phyloP scores from a whole-genome alignment of 2,113 vertebrate species.

The Forbesichthys papilliferus region DNA sequence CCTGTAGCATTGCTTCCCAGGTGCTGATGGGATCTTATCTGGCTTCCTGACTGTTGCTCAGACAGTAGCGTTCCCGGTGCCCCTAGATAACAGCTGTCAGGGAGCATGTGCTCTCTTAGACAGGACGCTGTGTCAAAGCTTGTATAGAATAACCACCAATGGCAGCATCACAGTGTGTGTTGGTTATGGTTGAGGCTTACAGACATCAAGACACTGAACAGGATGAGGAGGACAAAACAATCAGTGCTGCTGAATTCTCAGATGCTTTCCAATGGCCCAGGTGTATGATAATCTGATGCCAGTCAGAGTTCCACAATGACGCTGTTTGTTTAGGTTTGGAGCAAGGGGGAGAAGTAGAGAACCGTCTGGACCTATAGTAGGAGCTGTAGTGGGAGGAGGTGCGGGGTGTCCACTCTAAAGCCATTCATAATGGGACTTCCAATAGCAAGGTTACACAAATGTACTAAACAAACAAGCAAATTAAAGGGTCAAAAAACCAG shows the following conservation, averaged over 20 bases:
- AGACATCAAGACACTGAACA: slow-evolving; percentile 1
- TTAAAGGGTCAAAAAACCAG: no score
- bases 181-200: slow-evolving; percentile 7
- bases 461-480: no score
- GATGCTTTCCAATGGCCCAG: neutral
- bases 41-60: slow-evolving; percentile 50
- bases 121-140: slow-evolving; percentile 22
- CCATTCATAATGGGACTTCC: no score
- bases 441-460: no score
- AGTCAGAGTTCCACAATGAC: no score
- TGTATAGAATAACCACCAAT: neutral
- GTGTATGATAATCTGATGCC: no score
- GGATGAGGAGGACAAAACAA: neutral
- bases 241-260: neutral
- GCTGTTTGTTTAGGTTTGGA: no score
- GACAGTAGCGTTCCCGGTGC: slow-evolving; percentile 42
- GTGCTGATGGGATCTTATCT: slow-evolving; percentile 61
- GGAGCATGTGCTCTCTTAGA: slow-evolving; percentile 18
- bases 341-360: no score
- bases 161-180: slow-evolving; percentile 23
- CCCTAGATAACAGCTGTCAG: slow-evolving; percentile 46
- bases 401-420: no score
- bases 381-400: no score
- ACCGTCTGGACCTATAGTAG: no score
- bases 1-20: neutral